These are phyloP conservation scores for Drosophila quinaria DNA, from an alignment of 2,888 invertebrate species.

Conservation along the genomic window DNA sequence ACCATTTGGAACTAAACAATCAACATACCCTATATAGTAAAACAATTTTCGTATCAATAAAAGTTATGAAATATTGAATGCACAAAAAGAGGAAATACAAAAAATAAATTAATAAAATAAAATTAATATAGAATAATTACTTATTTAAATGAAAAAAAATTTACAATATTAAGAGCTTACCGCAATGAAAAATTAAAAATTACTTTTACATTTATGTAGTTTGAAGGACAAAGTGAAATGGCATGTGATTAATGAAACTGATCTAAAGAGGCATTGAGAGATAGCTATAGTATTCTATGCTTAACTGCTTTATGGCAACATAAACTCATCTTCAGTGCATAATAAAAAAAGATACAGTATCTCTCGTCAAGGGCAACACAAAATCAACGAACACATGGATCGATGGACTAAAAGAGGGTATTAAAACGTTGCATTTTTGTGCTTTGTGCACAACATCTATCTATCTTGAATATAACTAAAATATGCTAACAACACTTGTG, in stretches of 20 bases:
- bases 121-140: slow-evolving; percentile 10
- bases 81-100: not conserved
- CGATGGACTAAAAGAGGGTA: slow-evolving; percentile 20
- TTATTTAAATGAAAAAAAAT: not conserved
- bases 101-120: not conserved
- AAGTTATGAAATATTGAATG: slow-evolving; percentile 6
- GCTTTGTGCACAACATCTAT: slow-evolving; percentile 1
- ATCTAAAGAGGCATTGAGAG: too few species aligned
- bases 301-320: slow-evolving; percentile 1
- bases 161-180: not conserved
- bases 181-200: too few species aligned
- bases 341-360: not conserved
- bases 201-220: too few species aligned
- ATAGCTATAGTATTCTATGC: not conserved
- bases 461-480: slow-evolving; percentile 23
- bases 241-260: too few species aligned
- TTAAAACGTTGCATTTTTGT: slow-evolving; percentile 9
- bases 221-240: too few species aligned
- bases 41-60: not conserved
- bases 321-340: not conserved
- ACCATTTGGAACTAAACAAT: slow-evolving; percentile 5
- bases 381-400: not conserved
- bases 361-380: not conserved
- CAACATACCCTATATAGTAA: slow-evolving; percentile 6
- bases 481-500: slow-evolving; percentile 52